Evolutionary conservation across 2,797 vertebrate genomes (phyloP), one percentile per base, ranked within the genome.

Genomic region (Pantherophis alleghaniensis): DNA sequence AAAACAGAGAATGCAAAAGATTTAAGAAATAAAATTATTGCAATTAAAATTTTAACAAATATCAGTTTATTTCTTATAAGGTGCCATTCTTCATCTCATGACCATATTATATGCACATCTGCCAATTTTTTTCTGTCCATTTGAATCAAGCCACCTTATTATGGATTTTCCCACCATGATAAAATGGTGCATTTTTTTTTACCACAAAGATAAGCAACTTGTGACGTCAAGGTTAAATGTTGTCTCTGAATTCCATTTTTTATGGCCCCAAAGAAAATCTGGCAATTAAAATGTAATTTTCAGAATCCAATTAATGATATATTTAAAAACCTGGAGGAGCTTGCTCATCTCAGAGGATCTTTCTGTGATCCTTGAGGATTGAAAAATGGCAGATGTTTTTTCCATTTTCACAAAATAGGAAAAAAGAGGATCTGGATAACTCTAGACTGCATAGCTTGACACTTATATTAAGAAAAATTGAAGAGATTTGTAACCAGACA

Each of bases 81-180:
- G 69, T 79, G 55, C 53, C 60, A 87, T 2, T 6, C 42, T 10
- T 59, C 57, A 89, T 47, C 61, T 56, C 22, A 10, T 88, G 37
- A 42, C 4, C 32, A 57, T 59, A 0, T 0, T 61, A 88, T 61
- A 86, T 90, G 63, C 7, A 87, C n/a, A 0, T 56, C 53, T 89
- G 22, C 42, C 87, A 24, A 24, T 83, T 83, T 83, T 22, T 24
- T 47, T 42, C 74, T 55, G 6, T 90, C 26, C 37, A 60, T 61
- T 47, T 89, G 56, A 89, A 26, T 42, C 51, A 69, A 53, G 47
- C 53, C 18, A 69, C 16, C 51, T 69, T 11, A 12, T 32, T 51
- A 55, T 61, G 11, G 32, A 89, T 61, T 61, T 89, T 60, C 20
- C 74, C 10, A 47, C 3, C 37, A 83, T 83, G 37, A 47, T 79